phyloP scores from a whole-genome alignment of 2,113 vertebrate genomes.

The Calonectris borealis region DNA sequence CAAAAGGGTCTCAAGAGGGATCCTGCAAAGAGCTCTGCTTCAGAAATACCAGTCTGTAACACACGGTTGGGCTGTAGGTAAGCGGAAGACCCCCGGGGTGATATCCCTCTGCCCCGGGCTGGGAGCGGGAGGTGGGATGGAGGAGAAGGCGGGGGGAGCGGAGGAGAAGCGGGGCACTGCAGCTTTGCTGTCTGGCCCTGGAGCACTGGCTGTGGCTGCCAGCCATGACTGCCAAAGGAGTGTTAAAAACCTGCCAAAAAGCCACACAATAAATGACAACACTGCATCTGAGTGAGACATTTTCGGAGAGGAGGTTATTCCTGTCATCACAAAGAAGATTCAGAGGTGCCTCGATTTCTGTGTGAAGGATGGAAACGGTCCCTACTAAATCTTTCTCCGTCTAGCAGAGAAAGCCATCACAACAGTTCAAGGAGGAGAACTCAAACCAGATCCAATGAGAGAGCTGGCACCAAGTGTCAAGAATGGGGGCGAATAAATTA shows the following conservation, averaged over 20 bases:
- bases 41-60: background rate
- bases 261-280: background rate
- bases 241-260: background rate
- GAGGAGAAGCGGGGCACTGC: background rate
- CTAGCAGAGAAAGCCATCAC: background rate
- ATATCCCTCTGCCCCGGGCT: background rate
- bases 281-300: background rate
- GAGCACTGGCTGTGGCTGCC: fast-evolving
- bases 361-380: background rate
- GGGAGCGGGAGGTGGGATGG: background rate
- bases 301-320: background rate
- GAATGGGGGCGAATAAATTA: background rate
- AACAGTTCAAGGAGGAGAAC: background rate
- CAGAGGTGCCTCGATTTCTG: background rate
- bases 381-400: background rate
- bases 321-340: background rate
- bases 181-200: background rate
- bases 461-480: background rate
- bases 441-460: background rate
- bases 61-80: fast-evolving
- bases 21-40: background rate
- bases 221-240: background rate
- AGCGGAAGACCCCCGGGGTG: fast-evolving
- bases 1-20: background rate
- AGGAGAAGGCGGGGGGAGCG: background rate